Evolutionary conservation across 2,797 vertebrate genomes (phyloP), one percentile per base, ranked within the genome.

Genomic region (Rhyacichthys aspro): DNA sequence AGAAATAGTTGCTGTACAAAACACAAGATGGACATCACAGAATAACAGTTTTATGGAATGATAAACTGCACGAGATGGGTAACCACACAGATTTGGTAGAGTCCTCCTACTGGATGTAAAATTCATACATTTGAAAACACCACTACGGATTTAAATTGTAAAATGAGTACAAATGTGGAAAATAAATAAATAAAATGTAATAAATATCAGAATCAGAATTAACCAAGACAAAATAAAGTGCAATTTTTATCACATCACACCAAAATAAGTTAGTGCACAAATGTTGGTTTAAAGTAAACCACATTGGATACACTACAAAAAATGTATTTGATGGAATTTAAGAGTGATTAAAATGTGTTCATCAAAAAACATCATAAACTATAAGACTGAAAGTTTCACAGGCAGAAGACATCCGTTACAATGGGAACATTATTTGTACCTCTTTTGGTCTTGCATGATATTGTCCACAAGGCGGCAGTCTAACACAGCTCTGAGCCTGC

Each of bases 151-250:
- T 53, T 60, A 50, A 67, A 50, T 41, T 32, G 15, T 59, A 74
- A 73, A 68, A 53, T 9, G 3, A 39, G 42, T 44, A 67, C 37
- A 74, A 38, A 63, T 52, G 43, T 59, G 60, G 52, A 67, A 55
- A 28, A 72, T 16, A 11, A 70, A 70, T 81, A 58, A 74, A 84
- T 79, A 64, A 58, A 63, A 67, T 55, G 55, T 12, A 66, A 85
- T 85, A 81, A 83, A 85, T 83, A 84, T n/a, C 3, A 67, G 43
- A 42, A 65, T 66, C 78, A 79, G 77, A 78, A 55, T 59, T 50
- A 74, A 68, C 72, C 49, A 74, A 78, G 70, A 80, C 55, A 81
- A 86, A 90, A 85, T 89, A 86, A 84, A 91, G 89, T 92, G 88
- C 89, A 88, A 59, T 70, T 76, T n/a, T 55, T 59, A 55, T 72